These are phyloP conservation scores for Eulithis testata DNA, from an alignment of 2,888 invertebrate species.

Conservation along the genomic window DNA sequence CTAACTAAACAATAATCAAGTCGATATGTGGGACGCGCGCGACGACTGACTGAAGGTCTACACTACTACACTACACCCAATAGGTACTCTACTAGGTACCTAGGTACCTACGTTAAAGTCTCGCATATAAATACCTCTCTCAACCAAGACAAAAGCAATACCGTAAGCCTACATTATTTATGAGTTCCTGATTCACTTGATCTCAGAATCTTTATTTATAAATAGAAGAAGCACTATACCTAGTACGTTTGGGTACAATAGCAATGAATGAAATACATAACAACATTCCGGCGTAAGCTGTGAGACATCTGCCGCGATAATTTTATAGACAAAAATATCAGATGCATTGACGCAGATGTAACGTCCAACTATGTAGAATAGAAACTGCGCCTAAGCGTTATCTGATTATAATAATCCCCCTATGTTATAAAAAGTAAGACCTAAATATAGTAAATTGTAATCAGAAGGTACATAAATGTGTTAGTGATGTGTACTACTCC, in stretches of 20 bases:
- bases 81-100: slow-evolving; percentile 2
- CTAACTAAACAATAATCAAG: slow-evolving; percentile 22
- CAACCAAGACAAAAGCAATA: slow-evolving; percentile 22
- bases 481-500: no score
- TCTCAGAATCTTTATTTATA: slow-evolving; percentile 52
- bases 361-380: slow-evolving; percentile 25
- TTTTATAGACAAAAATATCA: slow-evolving; percentile 39
- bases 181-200: slow-evolving; percentile 43
- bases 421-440: no score
- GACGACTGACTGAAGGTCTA: background rate
- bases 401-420: no score
- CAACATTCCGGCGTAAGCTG: slow-evolving; percentile 70
- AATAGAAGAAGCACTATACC: slow-evolving; percentile 58
- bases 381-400: slow-evolving; percentile 9
- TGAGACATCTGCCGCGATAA: slow-evolving; percentile 58
- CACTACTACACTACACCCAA: slow-evolving; percentile 2
- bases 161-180: slow-evolving; percentile 41
- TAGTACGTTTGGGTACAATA: slow-evolving; percentile 51
- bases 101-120: slow-evolving; percentile 10
- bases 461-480: no score
- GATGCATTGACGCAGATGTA: slow-evolving; percentile 38
- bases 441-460: no score
- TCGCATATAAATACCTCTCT: slow-evolving; percentile 16
- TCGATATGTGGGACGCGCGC: slow-evolving; percentile 8
- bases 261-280: slow-evolving; percentile 71